Conservation (phyloP, 2,113 vertebrate species). For the Petaurus breviceps region DNA sequence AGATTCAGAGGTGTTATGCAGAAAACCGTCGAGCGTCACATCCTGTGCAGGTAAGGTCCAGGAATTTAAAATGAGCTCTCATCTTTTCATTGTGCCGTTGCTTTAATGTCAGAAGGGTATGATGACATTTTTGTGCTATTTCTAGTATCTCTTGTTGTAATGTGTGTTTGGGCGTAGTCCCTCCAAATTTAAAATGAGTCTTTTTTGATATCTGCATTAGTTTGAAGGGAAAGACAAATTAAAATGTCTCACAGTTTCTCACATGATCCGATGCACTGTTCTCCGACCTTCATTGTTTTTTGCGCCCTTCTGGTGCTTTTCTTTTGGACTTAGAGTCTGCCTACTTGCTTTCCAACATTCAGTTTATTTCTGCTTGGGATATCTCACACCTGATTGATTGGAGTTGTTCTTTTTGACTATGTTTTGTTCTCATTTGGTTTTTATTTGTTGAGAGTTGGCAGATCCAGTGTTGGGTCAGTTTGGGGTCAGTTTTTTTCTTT, state of each 20-base stretch:
- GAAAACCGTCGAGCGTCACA: constrained; percentile 93
- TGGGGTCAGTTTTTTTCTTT: not conserved
- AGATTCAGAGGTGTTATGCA: constrained; percentile 97
- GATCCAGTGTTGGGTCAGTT: no score
- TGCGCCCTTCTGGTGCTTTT: not conserved
- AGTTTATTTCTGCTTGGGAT: not conserved
- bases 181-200: not conserved
- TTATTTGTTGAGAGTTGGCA: not conserved
- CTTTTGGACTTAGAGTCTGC: not conserved
- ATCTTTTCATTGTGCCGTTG: not conserved
- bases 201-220: not conserved
- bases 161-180: not conserved
- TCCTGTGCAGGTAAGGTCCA: constrained; percentile 91
- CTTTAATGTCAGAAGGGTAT: not conserved
- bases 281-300: constrained; percentile 45
- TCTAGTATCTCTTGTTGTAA: not conserved
- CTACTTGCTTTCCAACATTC: constrained; percentile 4
- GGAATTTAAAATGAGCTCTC: constrained; percentile 13
- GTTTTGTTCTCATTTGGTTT: constrained; percentile 4
- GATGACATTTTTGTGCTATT: not conserved
- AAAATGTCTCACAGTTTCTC: not conserved
- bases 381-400: not conserved
- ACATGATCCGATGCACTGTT: not conserved
- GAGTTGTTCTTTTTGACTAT: not conserved
- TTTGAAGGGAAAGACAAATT: constrained; percentile 21